phyloP scores from a whole-genome alignment of 2,888 invertebrate species.

The Oligia fasciuncula region DNA sequence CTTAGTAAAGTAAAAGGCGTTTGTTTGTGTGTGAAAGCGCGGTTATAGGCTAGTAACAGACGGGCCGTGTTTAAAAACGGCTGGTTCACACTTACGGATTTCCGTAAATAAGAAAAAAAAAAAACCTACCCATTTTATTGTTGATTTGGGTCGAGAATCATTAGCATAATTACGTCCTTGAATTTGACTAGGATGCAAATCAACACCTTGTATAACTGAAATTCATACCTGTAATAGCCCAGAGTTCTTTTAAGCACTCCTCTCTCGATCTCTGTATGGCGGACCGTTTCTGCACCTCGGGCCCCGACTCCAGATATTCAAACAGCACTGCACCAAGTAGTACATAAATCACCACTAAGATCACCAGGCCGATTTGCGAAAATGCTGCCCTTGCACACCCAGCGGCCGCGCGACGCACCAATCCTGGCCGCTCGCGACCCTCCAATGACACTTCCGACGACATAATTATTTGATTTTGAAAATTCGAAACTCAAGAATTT shows the following conservation, averaged over 20 bases:
- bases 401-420: slow-evolving; percentile 77
- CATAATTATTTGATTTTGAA: slow-evolving; percentile 72
- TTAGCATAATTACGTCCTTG: no score
- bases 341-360: slow-evolving; percentile 93
- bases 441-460: slow-evolving; percentile 88
- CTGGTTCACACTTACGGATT: no score
- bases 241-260: slow-evolving; percentile 93
- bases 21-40: no score
- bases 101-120: no score
- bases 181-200: no score
- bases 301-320: slow-evolving; percentile 93
- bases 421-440: slow-evolving; percentile 81
- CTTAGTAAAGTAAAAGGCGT: no score
- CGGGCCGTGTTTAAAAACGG: no score
- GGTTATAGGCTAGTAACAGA: no score
- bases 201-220: not conserved
- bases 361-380: slow-evolving; percentile 92
- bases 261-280: slow-evolving; percentile 91
- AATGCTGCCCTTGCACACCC: slow-evolving; percentile 90
- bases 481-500: slow-evolving; percentile 55
- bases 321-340: slow-evolving; percentile 94
- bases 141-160: no score
- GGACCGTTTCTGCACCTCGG: slow-evolving; percentile 91
- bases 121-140: no score
- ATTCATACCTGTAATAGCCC: slow-evolving; percentile 94